These are phyloP conservation scores for Ptychadena robeensis DNA, from an alignment of 2,797 vertebrate species.

Conservation along the genomic window DNA sequence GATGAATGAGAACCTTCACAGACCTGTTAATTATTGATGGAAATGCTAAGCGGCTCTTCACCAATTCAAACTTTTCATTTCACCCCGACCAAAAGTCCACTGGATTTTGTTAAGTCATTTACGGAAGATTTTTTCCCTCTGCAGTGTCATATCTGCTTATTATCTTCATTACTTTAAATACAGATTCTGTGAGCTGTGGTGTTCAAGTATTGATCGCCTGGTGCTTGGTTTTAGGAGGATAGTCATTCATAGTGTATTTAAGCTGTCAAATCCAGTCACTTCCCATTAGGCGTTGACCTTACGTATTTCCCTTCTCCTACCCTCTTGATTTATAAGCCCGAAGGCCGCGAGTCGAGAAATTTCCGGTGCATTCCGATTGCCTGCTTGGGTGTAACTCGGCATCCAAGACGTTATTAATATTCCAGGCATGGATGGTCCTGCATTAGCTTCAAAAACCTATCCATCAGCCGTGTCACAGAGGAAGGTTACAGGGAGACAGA, in stretches of 20 bases:
- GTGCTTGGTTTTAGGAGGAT: conserved; percentile 43
- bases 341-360: conserved; percentile 6
- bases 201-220: conserved; percentile 45
- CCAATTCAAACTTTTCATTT: background rate
- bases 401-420: conserved; percentile 68
- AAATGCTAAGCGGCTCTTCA: background rate
- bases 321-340: conserved; percentile 64
- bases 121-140: background rate
- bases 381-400: background rate
- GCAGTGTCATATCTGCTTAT: conserved; percentile 38
- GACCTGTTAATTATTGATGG: conserved; percentile 7
- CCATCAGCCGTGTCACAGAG: background rate
- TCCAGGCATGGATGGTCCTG: conserved; percentile 67
- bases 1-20: background rate
- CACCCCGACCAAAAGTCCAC: background rate
- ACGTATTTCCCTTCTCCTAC: background rate
- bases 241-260: conserved; percentile 59
- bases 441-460: conserved; percentile 3
- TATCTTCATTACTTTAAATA: conserved; percentile 56
- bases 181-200: conserved; percentile 26
- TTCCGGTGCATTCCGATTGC: conserved; percentile 1
- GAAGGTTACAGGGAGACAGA: conserved; percentile 1
- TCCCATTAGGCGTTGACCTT: conserved; percentile 57
- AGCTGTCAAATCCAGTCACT: conserved; percentile 48
- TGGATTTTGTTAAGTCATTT: conserved; percentile 16